Percentiles rank a stretch among this genome's conserved stretches.
These are phyloP conservation scores for Aythya baeri DNA, from an alignment of 2,113 vertebrate genomes.

Conservation along the genomic window DNA sequence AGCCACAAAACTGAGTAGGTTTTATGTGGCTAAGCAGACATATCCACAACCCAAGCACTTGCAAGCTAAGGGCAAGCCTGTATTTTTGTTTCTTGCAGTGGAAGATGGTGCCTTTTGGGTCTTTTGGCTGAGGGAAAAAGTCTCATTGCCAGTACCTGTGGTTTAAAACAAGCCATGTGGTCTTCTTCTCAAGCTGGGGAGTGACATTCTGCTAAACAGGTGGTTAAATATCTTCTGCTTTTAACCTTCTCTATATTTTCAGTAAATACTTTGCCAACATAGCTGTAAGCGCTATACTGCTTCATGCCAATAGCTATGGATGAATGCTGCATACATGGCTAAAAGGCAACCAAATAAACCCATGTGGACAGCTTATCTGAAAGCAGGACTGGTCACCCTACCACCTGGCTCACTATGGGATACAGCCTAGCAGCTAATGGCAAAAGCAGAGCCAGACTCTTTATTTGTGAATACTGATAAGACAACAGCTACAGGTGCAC, in stretches of 20 bases:
- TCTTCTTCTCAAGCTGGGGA: background rate
- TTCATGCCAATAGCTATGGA: background rate
- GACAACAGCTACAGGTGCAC: background rate
- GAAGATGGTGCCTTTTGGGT: background rate
- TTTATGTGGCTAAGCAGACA: background rate
- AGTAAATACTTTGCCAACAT: background rate
- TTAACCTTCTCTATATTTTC: background rate
- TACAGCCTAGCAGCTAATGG: background rate
- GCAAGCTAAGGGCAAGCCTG: background rate
- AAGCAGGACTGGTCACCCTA: background rate
- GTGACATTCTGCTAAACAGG: background rate
- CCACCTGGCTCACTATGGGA: background rate
- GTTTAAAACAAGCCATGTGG: background rate
- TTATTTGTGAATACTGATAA: background rate
- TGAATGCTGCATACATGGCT: background rate
- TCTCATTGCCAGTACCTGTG: background rate
- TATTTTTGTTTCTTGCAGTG: background rate
- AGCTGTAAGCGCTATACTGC: background rate
- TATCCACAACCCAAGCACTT: fast-evolving
- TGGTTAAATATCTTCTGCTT: background rate
- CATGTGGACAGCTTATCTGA: background rate
- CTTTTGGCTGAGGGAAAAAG: background rate
- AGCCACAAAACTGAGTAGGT: background rate
- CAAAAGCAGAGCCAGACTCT: background rate
- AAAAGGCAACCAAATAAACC: background rate